Base-by-base conservation (phyloP, 2,113 vertebrate genomes). In the Dipodomys stephensi region DNA sequence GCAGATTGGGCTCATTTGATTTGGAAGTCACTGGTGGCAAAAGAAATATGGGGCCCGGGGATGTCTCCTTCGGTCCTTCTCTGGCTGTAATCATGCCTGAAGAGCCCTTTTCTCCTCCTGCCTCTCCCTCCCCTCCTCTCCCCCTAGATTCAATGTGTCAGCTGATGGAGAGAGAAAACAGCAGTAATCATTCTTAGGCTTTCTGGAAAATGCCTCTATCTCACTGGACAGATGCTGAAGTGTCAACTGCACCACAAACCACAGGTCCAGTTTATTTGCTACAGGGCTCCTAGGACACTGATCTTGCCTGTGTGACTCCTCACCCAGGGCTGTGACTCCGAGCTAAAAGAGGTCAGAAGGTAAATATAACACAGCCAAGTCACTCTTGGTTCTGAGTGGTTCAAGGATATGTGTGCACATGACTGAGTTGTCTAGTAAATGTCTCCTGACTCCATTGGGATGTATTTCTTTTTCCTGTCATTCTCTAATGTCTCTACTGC, bases 21-120 rank as follows among this genome's bases (percentile, higher is more conserved):
- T 96, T 97, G 93, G 97, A 93, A 96, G 93, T 96, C 94, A 96
- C 64, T 96, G 93, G 96, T 87, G 86, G 96, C 92, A 93, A 88
- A 96, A 73, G 78, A 96, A 95, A 96, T 97, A 96, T 88, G 95
- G 96, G 94, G 84, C 82, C 73, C 27, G 69, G 83, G 68, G 89
- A 89, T 96, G 96, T 95, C 96, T 95, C 90, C 92, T 73, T 32
- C 88, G 96, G 88, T 86, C 80, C 53, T 32, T 94, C 62, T 96
- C 93, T 92, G 92, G 77, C 94, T 92, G 57, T 97, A 97, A 95
- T 97, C 94, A 97, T 92, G 83, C 68, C 69, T 87, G 20, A 84
- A 72, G 93, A 86, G 65, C 94, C 76, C 39, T 83, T 83, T 87
- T 94, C 86, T 86, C 83, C 25, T 68, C 73, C 85, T 85, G 22